A percentile compares a stretch with the other conserved stretches of the same genome.
Conservation (phyloP, 2,113 vertebrate species). For the Trichomycterus rosablanca region DNA sequence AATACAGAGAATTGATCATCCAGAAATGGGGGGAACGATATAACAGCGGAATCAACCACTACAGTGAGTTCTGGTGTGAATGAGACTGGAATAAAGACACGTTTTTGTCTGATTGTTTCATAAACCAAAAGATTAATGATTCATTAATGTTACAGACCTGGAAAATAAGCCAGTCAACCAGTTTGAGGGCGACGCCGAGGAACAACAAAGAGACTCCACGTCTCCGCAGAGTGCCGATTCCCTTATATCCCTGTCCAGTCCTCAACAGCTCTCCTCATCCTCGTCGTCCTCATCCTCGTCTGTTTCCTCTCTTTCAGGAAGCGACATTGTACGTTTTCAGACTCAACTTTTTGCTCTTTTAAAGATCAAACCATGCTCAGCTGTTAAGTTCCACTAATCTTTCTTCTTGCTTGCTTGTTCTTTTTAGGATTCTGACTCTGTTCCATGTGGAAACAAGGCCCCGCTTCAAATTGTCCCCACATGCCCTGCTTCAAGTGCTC, state of each 20-base stretch:
- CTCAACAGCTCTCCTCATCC: constrained; percentile 78
- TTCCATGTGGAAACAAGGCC: constrained; percentile 71
- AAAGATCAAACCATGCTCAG: no score
- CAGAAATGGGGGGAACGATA: constrained; percentile 81
- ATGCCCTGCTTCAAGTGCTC: constrained; percentile 68
- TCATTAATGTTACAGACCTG: no score
- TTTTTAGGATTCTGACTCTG: constrained; percentile 85
- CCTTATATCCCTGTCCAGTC: constrained; percentile 75
- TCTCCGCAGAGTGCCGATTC: constrained; percentile 76
- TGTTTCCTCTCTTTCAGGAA: constrained; percentile 81
- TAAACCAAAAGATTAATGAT: no score
- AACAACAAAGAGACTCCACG: constrained; percentile 69
- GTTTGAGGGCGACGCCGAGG: constrained; percentile 44
- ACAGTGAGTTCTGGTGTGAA: constrained; percentile 25
- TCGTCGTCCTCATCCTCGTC: constrained; percentile 75
- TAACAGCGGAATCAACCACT: constrained; percentile 48
- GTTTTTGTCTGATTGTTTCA: no score
- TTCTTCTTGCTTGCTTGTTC: neutral
- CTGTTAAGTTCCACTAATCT: neutral
- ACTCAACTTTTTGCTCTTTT: constrained; percentile 82
- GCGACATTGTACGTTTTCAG: constrained; percentile 81
- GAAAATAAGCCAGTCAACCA: no score
- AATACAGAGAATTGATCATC: constrained; percentile 93
- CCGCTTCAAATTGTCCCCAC: constrained; percentile 72
- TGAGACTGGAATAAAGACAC: no score